phyloP scores from a whole-genome alignment of 2,797 vertebrate species.

The Oreochromis grahami region DNA sequence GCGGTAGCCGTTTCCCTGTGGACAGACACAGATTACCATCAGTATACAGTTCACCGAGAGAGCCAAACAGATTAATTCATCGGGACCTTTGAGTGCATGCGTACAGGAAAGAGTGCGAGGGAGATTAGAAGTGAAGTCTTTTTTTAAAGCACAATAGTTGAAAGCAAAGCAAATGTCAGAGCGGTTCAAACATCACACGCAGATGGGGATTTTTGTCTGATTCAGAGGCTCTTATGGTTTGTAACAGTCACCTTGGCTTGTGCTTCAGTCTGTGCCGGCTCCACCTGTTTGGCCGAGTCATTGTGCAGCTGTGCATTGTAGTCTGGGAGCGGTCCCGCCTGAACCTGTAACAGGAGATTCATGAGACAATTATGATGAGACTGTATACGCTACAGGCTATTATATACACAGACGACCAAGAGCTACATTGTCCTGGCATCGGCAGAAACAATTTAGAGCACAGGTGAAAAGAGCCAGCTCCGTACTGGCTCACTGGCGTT shows the following conservation, averaged over 20 bases:
- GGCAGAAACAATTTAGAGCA: constrained; percentile 21
- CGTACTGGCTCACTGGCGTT: background rate
- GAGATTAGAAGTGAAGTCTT: constrained; percentile 20
- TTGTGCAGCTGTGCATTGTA: constrained; percentile 75
- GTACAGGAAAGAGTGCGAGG: constrained; percentile 36
- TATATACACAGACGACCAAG: constrained; percentile 11
- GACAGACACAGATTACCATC: constrained; percentile 32
- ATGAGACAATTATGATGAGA: constrained; percentile 46
- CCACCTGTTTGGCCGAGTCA: constrained; percentile 74
- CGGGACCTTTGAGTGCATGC: constrained; percentile 28
- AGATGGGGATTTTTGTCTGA: background rate
- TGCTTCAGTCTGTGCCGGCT: constrained; percentile 75
- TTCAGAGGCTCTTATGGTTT: background rate
- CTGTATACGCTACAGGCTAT: constrained; percentile 17
- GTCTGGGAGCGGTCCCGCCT: constrained; percentile 76
- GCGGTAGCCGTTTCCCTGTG: constrained; percentile 76
- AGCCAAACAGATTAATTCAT: background rate
- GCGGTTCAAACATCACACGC: background rate
- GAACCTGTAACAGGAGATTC: constrained; percentile 64
- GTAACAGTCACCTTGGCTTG: constrained; percentile 75
- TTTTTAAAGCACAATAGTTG: constrained; percentile 26
- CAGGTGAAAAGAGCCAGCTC: background rate
- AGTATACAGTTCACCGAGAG: background rate
- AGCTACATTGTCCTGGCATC: constrained; percentile 10
- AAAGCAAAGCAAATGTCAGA: constrained; percentile 39